Evolutionary conservation across 2,113 vertebrate genomes (phyloP), one percentile per base, ranked within the genome.

Genomic region (Cynocephalus volans): DNA sequence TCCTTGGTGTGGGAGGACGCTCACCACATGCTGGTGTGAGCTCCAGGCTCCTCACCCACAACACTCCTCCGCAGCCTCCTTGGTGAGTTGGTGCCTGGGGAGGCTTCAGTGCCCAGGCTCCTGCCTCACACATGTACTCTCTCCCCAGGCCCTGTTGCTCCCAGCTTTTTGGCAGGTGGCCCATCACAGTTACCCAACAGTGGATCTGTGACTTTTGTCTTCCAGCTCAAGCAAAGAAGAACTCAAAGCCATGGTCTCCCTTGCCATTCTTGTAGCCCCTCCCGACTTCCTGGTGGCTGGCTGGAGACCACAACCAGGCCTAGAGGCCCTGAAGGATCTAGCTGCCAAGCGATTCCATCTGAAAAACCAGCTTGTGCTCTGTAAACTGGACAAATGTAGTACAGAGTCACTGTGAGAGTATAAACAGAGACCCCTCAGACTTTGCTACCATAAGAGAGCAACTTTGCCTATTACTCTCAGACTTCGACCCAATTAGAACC

Each of bases 1-100:
- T 80, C 89, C 86, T 31, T 0, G 18, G 56, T 54, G 90, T 97
- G 96, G 97, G 93, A 88, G 95, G 97, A 41, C 15, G 79, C 21
- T 89, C 41, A 28, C 95, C 96, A 10, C 93, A 88, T 0, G 6
- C 70, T 87, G 70, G 64, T 75, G 36, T 92, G 89, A 72, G 92
- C 65, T n/a, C 81, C 73, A 7, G 48, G 69, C 76, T 87, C 41
- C 23, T 77, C 18, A 6, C 23, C n/a, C 15, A 1, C 45, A 33
- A 23, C 33, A 54, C 88, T 56, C 67, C 77, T 54, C 69, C 15
- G 0, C 67, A 64, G 23, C 5, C 13, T 41, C 48, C 36, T 50
- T 0, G 0, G n/a, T 41, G 92, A 79, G 82, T 15, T 0, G 5
- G 86, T 0, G 1, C 80, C 73, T 8, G 12, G 88, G 50, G 17